phyloP scores from a whole-genome alignment of 2,113 vertebrate species.

The Seriola quinqueradiata region DNA sequence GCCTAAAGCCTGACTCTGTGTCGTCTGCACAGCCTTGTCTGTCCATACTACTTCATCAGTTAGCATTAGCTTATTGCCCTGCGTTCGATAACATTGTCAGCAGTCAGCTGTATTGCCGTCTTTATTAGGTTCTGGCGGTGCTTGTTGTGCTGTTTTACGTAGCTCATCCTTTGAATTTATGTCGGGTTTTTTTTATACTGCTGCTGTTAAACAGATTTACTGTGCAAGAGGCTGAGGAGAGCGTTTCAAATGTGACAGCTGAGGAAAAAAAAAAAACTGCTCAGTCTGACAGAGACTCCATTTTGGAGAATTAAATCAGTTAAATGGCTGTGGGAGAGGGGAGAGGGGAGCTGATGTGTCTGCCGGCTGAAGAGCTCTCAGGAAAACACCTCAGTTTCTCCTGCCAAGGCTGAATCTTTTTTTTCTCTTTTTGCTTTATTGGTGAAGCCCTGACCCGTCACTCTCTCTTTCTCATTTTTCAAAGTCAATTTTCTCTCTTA shows the following conservation, averaged over 20 bases:
- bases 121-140: conserved; percentile 39
- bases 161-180: conserved; percentile 64
- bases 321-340: conserved; percentile 69
- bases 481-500: conserved; percentile 76
- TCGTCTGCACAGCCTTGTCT: background rate
- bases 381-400: conserved; percentile 63
- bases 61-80: conserved; percentile 61
- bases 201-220: conserved; percentile 71
- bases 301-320: conserved; percentile 79
- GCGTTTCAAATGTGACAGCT: conserved; percentile 66
- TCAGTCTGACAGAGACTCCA: conserved; percentile 74
- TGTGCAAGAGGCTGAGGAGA: conserved; percentile 55
- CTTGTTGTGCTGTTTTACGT: conserved; percentile 61
- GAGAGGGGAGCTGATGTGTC: conserved; percentile 62
- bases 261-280: conserved; percentile 21
- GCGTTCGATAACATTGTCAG: conserved; percentile 33
- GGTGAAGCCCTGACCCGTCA: conserved; percentile 61
- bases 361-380: conserved; percentile 70
- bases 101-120: conserved; percentile 33
- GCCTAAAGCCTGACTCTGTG: background rate
- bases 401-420: conserved; percentile 63
- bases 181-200: conserved; percentile 54
- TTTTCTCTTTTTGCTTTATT: conserved; percentile 56
- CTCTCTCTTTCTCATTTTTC: conserved; percentile 70
- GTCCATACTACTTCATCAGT: conserved; percentile 4